Evolutionary conservation across 2,113 vertebrate genomes (phyloP).

Genomic region (Callipepla squamata): DNA sequence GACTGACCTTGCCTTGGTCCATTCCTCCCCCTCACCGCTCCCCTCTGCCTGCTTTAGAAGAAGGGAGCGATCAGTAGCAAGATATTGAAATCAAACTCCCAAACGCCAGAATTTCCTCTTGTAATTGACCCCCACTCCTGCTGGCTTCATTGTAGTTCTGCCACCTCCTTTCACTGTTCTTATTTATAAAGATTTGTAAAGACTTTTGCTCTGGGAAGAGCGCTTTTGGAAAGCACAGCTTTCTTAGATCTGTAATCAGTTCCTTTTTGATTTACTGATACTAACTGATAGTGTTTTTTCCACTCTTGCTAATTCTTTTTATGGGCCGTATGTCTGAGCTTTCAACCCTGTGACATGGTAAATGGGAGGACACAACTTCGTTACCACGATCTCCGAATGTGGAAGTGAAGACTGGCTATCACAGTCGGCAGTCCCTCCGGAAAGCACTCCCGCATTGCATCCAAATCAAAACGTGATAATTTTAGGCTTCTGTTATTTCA

Average conservation of each 20-base stretch:
- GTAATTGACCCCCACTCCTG: neutral
- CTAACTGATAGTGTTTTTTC: neutral
- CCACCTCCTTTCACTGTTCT: neutral
- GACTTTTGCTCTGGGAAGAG: neutral
- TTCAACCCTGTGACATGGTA: neutral
- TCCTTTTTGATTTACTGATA: neutral
- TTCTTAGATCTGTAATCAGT: neutral
- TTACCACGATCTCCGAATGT: rapidly evolving
- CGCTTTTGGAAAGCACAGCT: neutral
- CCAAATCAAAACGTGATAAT: neutral
- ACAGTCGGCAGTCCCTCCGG: neutral
- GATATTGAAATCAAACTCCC: neutral
- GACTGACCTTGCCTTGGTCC: neutral
- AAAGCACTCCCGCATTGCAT: neutral
- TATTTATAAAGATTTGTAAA: neutral
- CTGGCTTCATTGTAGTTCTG: rapidly evolving
- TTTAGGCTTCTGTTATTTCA: slow-evolving; percentile 28
- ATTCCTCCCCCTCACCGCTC: neutral
- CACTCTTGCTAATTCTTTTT: neutral
- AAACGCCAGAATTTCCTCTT: neutral
- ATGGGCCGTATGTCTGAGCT: neutral
- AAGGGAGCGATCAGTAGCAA: neutral
- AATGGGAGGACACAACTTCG: neutral
- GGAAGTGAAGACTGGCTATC: rapidly evolving
- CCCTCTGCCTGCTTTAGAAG: neutral